Conservation (phyloP, 2,888 invertebrate genomes). For the Idaea biselata region DNA sequence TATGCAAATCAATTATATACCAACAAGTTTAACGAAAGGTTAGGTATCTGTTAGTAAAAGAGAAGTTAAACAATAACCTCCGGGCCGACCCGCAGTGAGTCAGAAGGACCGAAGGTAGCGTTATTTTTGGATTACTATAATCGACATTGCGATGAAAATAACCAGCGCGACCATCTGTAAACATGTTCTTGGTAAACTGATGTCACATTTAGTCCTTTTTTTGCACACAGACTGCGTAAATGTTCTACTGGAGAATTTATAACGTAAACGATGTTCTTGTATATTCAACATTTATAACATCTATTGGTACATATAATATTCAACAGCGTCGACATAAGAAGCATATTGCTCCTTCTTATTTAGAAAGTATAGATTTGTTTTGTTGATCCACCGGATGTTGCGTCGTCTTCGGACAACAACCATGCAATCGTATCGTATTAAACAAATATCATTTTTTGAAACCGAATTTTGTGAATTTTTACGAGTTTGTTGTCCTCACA, state of each 20-base stretch:
- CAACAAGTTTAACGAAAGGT: not conserved
- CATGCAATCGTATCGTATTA: not conserved
- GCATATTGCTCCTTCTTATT: not conserved
- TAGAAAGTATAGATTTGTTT: not conserved
- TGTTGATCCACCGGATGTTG: not conserved
- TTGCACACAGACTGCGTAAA: not conserved
- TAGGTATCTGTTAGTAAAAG: not conserved
- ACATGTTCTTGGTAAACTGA: slow-evolving; percentile 20
- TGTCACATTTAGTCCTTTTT: slow-evolving; percentile 12
- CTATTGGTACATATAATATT: not conserved
- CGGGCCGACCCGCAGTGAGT: not conserved
- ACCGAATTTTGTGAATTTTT: not conserved
- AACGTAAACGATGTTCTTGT: no score
- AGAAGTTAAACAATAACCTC: no score
- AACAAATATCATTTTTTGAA: not conserved
- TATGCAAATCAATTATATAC: not conserved
- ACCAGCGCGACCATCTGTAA: slow-evolving; percentile 16
- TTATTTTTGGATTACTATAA: slow-evolving; percentile 29
- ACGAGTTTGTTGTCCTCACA: not conserved
- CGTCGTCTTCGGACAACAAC: not conserved
- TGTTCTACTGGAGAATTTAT: no score
- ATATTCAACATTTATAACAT: no score
- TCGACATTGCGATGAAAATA: slow-evolving; percentile 29
- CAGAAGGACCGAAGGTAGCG: slow-evolving; percentile 20
- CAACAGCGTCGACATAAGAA: not conserved